Evolutionary conservation across 2,797 vertebrate genomes (phyloP).

Genomic region (Carcharodon carcharias): DNA sequence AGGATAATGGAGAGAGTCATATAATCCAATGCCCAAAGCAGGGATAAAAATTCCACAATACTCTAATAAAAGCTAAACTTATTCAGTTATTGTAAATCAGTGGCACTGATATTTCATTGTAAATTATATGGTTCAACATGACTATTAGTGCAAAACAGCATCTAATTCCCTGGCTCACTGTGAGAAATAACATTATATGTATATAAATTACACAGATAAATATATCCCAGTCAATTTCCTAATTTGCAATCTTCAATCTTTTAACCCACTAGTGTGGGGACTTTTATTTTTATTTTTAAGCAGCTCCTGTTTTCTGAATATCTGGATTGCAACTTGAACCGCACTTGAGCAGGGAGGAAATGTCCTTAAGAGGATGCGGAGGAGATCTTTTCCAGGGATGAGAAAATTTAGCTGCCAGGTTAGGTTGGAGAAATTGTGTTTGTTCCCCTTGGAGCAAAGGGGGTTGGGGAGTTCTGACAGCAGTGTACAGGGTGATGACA

Average conservation of each 20-base stretch:
- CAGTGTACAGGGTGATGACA: no score
- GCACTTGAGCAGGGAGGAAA: not conserved
- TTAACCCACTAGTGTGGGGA: not conserved
- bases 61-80: not conserved
- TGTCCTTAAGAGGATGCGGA: not conserved
- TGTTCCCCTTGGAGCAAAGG: not conserved
- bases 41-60: not conserved
- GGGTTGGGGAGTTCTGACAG: not conserved
- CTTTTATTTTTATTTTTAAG: not conserved
- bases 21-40: not conserved
- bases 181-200: not conserved
- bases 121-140: not conserved
- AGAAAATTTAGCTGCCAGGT: not conserved
- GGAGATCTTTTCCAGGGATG: not conserved
- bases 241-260: not conserved
- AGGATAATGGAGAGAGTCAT: not conserved
- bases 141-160: not conserved
- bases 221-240: not conserved
- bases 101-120: not conserved
- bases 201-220: not conserved
- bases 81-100: constrained; percentile 5
- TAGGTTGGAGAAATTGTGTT: not conserved
- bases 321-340: not conserved
- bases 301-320: not conserved
- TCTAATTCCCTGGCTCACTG: not conserved